Percentiles rank a stretch among this genome's conserved stretches.
These are phyloP conservation scores for Entosphenus tridentatus DNA, from an alignment of 2,113 vertebrate genomes.

Conservation along the genomic window DNA sequence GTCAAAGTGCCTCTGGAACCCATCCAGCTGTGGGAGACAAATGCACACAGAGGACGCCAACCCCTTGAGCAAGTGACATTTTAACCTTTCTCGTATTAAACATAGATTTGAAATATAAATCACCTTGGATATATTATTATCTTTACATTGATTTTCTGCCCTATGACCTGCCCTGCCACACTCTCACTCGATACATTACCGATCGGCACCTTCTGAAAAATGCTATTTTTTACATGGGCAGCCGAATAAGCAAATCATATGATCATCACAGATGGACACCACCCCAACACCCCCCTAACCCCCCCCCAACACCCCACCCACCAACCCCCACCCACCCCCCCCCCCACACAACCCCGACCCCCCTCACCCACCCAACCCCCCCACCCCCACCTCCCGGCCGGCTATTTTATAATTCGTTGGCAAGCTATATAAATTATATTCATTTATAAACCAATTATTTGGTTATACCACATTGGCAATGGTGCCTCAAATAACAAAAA, in stretches of 20 bases:
- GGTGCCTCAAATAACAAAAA: too few species aligned
- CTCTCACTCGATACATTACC: too few species aligned
- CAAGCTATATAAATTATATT: neutral
- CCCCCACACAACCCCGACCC: neutral
- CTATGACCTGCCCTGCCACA: too few species aligned
- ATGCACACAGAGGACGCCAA: slow-evolving; percentile 3
- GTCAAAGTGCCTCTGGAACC: slow-evolving; percentile 88
- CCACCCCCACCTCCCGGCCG: neutral
- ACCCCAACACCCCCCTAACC: neutral
- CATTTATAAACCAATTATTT: neutral
- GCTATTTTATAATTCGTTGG: neutral
- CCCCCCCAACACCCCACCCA: neutral
- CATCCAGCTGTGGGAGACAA: slow-evolving; percentile 41
- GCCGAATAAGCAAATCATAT: neutral
- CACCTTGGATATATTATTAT: too few species aligned
- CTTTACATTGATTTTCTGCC: too few species aligned
- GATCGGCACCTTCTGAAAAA: neutral
- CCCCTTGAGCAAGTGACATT: too few species aligned
- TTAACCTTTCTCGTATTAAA: too few species aligned
- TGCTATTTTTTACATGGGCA: too few species aligned
- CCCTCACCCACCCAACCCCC: neutral
- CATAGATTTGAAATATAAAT: too few species aligned
- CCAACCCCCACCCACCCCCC: neutral
- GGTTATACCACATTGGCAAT: too few species aligned
- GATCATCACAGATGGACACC: too few species aligned